Conservation (phyloP, 2,888 invertebrate species). For the Saturnia japonica region DNA sequence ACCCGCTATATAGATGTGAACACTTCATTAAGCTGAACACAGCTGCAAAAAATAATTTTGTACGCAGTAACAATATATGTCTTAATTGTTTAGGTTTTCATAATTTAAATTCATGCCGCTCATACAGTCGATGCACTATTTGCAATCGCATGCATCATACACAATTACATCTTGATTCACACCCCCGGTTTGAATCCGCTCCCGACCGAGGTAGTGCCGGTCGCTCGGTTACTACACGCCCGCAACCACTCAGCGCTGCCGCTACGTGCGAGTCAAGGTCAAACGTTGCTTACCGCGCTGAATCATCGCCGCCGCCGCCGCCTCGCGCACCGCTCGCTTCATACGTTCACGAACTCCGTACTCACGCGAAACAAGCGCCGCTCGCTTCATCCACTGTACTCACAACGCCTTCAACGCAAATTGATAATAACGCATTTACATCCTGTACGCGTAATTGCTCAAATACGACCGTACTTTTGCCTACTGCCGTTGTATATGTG, state of each 20-base stretch:
- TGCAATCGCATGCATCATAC: not conserved
- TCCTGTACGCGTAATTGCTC: too few relatives aligned
- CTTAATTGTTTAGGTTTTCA: not conserved
- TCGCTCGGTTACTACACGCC: not conserved
- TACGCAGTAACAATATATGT: not conserved
- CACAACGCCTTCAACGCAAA: too few relatives aligned
- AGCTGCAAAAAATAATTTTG: not conserved
- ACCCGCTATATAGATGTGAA: not conserved
- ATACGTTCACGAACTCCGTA: too few relatives aligned
- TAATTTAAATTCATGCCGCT: not conserved
- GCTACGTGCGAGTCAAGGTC: not conserved
- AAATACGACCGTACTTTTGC: too few relatives aligned
- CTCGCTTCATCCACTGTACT: too few relatives aligned
- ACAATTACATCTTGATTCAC: not conserved
- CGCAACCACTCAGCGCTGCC: not conserved
- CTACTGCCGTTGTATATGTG: too few relatives aligned
- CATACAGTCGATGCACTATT: not conserved
- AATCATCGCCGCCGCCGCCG: not conserved
- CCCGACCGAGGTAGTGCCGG: not conserved
- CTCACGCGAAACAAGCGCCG: too few relatives aligned
- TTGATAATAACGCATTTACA: too few relatives aligned
- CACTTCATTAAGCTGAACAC: not conserved
- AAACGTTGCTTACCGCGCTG: not conserved
- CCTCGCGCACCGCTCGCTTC: too few relatives aligned
- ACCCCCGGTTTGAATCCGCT: not conserved